These are phyloP conservation scores for Halcyon malimbica DNA, from an alignment of 2,113 vertebrate genomes.

Conservation along the genomic window DNA sequence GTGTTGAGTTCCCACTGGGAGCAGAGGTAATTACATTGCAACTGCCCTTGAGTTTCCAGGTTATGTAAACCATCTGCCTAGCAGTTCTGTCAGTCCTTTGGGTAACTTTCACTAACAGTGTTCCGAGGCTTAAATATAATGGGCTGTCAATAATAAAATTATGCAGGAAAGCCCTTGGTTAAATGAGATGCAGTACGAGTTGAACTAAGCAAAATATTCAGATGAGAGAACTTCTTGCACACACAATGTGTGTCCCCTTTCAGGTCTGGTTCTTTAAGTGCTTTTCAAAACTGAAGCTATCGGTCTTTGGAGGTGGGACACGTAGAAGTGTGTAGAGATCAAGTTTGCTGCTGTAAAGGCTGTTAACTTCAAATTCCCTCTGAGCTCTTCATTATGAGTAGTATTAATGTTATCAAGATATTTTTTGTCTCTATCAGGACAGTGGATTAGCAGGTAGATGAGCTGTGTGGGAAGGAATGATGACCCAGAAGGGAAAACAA, in stretches of 20 bases:
- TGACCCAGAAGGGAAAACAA: background rate
- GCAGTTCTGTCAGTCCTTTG: background rate
- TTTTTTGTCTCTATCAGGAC: background rate
- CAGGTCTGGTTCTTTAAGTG: background rate
- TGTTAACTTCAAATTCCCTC: background rate
- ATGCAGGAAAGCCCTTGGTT: background rate
- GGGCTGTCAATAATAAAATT: background rate
- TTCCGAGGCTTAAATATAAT: background rate
- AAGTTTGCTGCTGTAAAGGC: background rate
- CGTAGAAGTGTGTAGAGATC: background rate
- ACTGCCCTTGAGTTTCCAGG: background rate
- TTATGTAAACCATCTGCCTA: background rate
- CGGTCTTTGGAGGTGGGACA: background rate
- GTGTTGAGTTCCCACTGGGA: background rate
- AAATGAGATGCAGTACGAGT: background rate
- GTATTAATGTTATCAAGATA: background rate
- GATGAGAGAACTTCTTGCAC: background rate
- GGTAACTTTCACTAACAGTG: background rate
- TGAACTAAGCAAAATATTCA: background rate
- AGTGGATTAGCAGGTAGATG: background rate
- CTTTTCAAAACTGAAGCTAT: background rate
- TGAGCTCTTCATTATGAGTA: background rate
- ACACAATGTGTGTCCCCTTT: background rate
- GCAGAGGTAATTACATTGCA: background rate
- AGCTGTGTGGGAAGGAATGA: background rate